Percentiles rank a stretch among this genome's conserved stretches.
Conservation (phyloP, 1,140 invertebrate species). For the Ptiloglossa arizonensis region DNA sequence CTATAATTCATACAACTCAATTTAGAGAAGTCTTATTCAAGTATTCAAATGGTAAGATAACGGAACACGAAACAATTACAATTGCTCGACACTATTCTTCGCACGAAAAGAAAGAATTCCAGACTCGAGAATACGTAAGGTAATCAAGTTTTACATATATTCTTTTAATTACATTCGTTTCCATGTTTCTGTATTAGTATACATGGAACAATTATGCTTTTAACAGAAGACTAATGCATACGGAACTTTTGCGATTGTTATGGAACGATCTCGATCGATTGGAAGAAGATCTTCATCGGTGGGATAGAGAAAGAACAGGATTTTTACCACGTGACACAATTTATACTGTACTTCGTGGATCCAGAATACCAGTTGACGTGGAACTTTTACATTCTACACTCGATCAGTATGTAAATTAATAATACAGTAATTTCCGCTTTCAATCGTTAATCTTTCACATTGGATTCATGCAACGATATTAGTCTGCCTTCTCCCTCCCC, state of each 20-base stretch:
- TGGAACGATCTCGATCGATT: constrained; percentile 87
- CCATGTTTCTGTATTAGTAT: not conserved
- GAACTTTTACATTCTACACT: constrained; percentile 87
- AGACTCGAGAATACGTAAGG: constrained; percentile 81
- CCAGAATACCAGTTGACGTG: constrained; percentile 85
- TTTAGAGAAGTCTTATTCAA: constrained; percentile 83
- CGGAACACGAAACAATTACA: constrained; percentile 90
- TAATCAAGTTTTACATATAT: constrained; percentile 40
- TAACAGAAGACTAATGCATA: constrained; percentile 84
- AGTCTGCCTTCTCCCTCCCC: too few species aligned
- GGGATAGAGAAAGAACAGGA: constrained; percentile 84
- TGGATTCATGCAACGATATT: too few species aligned
- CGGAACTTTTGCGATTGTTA: constrained; percentile 85
- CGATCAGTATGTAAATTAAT: constrained; percentile 81
- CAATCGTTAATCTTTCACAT: too few species aligned
- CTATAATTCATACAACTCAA: not conserved
- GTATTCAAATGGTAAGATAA: constrained; percentile 85
- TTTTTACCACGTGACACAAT: constrained; percentile 82
- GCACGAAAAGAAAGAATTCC: constrained; percentile 73
- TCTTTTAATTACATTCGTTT: not conserved
- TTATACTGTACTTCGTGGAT: constrained; percentile 85
- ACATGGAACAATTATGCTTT: constrained; percentile 21
- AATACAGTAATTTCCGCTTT: too few species aligned
- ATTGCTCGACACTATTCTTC: constrained; percentile 85
- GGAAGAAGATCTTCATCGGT: constrained; percentile 85